phyloP scores from a whole-genome alignment of 2,797 vertebrate genomes.

The Steatocranus sp. region DNA sequence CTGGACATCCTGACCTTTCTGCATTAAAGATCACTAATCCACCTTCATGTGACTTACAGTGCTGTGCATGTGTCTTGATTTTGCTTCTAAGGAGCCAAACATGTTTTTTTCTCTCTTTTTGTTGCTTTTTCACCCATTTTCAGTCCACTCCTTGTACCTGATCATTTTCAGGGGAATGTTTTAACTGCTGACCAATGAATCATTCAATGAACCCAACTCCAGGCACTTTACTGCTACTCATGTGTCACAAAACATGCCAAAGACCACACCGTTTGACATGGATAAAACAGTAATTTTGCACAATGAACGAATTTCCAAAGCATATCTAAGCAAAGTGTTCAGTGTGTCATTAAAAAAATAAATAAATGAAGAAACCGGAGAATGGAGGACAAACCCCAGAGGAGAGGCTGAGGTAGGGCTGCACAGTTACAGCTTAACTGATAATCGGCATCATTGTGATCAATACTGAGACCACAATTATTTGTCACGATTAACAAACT shows the following conservation, averaged over 20 bases:
- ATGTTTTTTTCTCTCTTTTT: background rate
- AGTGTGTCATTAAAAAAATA: background rate
- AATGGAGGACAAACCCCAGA: background rate
- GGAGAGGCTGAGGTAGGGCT: background rate
- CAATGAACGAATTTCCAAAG: background rate
- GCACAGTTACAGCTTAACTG: background rate
- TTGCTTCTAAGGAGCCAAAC: background rate
- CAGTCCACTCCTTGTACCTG: background rate
- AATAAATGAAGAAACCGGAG: background rate
- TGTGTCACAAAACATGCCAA: background rate
- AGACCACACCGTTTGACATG: background rate
- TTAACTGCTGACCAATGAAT: background rate
- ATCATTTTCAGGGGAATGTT: background rate
- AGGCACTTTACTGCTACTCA: background rate
- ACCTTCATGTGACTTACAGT: background rate
- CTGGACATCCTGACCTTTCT: background rate
- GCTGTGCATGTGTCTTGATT: accelerated
- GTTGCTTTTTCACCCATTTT: background rate
- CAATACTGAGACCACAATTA: background rate
- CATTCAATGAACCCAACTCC: accelerated
- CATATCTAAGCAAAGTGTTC: accelerated
- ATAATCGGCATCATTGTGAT: accelerated
- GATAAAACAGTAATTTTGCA: background rate
- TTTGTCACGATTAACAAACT: background rate
- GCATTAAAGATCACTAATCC: background rate